Evolutionary conservation across 2,888 invertebrate species (phyloP), one percentile per base, ranked within the genome.

Genomic region (Eueremaeus valkanovi): DNA sequence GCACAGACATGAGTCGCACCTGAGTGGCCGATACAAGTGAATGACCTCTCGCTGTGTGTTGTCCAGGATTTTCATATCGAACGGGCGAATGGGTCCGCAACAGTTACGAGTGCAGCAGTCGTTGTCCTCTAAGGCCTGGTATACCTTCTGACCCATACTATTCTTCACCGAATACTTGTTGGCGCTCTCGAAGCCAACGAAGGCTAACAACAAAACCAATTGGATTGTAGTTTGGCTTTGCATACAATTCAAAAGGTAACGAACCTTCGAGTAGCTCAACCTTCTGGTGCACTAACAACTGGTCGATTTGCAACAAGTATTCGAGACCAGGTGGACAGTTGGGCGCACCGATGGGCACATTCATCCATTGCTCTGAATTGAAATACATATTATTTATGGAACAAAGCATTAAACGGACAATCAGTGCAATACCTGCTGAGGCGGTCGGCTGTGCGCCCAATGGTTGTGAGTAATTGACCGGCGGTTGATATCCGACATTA

Each of bases 61-160:
- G 83, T 95, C 95, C 82, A 90, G 86, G 76, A 95, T 89, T 84
- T 90, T 90, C 88, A 95, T 92, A 80, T 93, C 92, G 82, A 94
- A 95, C 0, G 92, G 90, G 61, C 95, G 88, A 75, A 88, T 83
- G 0, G 90, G 88, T 0, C 95, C 95, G 81, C 92, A 91, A 82
- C 91, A 92, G 82, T 91, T 90, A 81, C 95, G 87, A 0, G 90
- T 91, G 81, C 91, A 91, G 82, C 92, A 91, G 82, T 91, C 91
- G 74, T 90, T 92, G 78, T 94, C 91, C 75, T 78, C 78, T 29
- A 21, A 36, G 18, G 78, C 78, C 33, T 27, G 51, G 40, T 72
- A 78, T 11, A 78, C 79, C 70, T 82, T 80, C 78, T 84, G 83
- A 58, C 83, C 83, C 75, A 83, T 78, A 8, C 81, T 79, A 78